Percentiles rank a stretch among this genome's conserved stretches.
phyloP scores from a whole-genome alignment of 2,888 invertebrate genomes.

The Cybosia mesomella region DNA sequence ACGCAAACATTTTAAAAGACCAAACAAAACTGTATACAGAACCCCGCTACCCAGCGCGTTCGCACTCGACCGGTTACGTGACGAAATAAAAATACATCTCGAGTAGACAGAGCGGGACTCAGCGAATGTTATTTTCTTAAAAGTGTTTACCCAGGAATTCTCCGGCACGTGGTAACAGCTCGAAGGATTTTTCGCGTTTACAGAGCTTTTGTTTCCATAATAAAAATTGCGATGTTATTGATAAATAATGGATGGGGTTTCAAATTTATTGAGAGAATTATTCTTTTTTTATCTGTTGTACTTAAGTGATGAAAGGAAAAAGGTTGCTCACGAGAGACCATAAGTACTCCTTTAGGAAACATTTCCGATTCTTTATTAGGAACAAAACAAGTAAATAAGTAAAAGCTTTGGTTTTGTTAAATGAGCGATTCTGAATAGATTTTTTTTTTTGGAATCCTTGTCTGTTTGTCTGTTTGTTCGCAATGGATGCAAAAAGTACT shows the following conservation, averaged over 20 bases:
- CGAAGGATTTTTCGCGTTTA: constrained; percentile 28
- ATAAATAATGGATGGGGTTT: constrained; percentile 1
- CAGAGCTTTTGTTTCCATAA: constrained; percentile 30
- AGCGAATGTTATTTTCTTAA: constrained; percentile 57
- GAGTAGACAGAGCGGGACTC: constrained; percentile 29
- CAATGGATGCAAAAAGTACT: no score
- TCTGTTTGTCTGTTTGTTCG: no score
- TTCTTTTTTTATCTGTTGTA: not conserved
- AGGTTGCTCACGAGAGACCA: not conserved
- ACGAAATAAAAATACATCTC: constrained; percentile 49
- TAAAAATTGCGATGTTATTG: constrained; percentile 23
- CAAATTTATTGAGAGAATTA: not conserved
- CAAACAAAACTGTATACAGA: constrained; percentile 28
- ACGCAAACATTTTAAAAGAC: constrained; percentile 29
- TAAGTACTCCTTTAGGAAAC: not conserved
- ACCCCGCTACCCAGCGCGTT: constrained; percentile 13
- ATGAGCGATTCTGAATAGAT: no score
- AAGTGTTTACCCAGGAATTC: constrained; percentile 54
- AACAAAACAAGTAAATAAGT: no score
- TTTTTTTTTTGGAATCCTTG: no score
- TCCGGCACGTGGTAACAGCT: constrained; percentile 40
- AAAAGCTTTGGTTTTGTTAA: no score
- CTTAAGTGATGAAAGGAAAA: not conserved
- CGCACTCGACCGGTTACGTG: constrained; percentile 28
- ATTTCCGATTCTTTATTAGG: no score